Base-by-base conservation (phyloP, 1,140 invertebrate species). In the Meloidogyne chitwoodi region DNA sequence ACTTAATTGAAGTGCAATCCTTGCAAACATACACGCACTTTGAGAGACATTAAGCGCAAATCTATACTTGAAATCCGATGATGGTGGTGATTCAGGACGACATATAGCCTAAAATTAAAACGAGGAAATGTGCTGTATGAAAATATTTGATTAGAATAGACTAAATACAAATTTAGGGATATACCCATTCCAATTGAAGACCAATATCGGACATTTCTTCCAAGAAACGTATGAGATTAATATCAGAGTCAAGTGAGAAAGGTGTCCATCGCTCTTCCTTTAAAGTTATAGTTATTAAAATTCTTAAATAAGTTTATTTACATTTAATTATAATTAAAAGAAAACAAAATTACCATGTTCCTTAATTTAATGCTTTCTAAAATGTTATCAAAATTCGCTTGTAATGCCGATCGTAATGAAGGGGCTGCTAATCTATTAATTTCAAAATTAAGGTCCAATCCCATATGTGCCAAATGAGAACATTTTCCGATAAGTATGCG, bases 401-500 rank as follows among this genome's bases (percentile, higher is more conserved):
- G 88, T 56, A 94, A 88, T 16, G 88, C 86, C 76, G 83, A 85
- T 68, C 89, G 87, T 27, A 93, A 87, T 24, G 92, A 91, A 16
- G 90, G 89, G 78, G 92, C 89, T 44, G 96, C 88, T 75, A 93
- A 90, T 38, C 91, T 91, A 83, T 95, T 92, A 68, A 96, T 88
- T 83, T 93, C 91, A 87, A 94, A 95, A 66, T 91, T 91, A 38
- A 96, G 88, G 87, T 94, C 93, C 79, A 94, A 88, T 0, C 93
- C 93, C 76, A 92, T 90, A 56, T 90, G 89, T 29, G 89, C 90
- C 41, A 93, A 84, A 91, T 92, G 81, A 44, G 70, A 77, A 71
- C 83, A 87, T 70, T 76, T 68, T 61, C 71, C 64, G 38, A 82
- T 76, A 62, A 86, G 65, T 77, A 81, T 82, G 10, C 66, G 61